A percentile compares a stretch with the other conserved stretches of the same genome.
These are phyloP conservation scores for Neopelma chrysocephalum DNA, from an alignment of 2,797 vertebrate species.

Conservation along the genomic window DNA sequence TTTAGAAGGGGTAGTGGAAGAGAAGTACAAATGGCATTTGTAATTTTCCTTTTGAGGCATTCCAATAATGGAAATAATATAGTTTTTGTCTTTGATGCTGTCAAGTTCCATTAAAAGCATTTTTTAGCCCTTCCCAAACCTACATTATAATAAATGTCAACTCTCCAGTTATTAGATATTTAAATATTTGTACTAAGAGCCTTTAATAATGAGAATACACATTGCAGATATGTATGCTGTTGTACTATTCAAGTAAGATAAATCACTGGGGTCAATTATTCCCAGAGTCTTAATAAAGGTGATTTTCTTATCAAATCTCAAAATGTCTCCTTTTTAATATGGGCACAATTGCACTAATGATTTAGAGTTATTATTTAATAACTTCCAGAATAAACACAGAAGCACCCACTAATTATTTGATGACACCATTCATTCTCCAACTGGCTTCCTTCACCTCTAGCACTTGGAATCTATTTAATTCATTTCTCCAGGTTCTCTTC, in stretches of 20 bases:
- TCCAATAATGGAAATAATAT: not conserved
- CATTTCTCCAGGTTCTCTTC: not conserved
- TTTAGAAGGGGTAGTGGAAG: not conserved
- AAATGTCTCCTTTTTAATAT: not conserved
- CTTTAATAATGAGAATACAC: constrained; percentile 27
- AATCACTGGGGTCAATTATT: constrained; percentile 43
- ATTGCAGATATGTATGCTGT: not conserved
- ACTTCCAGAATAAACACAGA: not conserved
- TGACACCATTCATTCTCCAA: not conserved
- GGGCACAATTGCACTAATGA: not conserved
- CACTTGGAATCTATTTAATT: not conserved
- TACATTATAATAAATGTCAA: constrained; percentile 38
- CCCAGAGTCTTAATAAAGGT: constrained; percentile 31
- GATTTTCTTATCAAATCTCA: constrained; percentile 27
- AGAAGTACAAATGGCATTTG: not conserved
- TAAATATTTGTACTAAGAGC: constrained; percentile 59
- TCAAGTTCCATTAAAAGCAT: constrained; percentile 2
- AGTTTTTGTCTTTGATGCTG: not conserved
- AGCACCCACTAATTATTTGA: not conserved
- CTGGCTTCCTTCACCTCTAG: not conserved
- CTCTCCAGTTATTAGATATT: constrained; percentile 27
- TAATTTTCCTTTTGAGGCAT: not conserved
- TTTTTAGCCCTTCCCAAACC: constrained; percentile 1
- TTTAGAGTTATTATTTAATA: not conserved
- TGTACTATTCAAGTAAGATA: constrained; percentile 29